These are phyloP conservation scores for Anarrhichthys ocellatus DNA, from an alignment of 2,113 vertebrate species.

Conservation along the genomic window DNA sequence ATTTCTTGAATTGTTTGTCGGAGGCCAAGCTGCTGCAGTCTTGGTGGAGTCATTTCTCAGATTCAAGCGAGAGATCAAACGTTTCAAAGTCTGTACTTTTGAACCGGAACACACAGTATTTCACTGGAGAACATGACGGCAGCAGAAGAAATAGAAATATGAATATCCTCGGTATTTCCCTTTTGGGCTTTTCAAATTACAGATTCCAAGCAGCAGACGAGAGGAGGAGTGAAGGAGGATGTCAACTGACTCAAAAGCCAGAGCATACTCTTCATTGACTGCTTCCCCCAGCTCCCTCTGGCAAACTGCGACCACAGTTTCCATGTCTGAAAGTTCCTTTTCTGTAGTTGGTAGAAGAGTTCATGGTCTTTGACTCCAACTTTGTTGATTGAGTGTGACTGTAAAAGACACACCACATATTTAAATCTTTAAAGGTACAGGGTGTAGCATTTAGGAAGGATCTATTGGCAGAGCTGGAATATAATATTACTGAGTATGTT, in stretches of 20 bases:
- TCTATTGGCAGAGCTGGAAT: background rate
- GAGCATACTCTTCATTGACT: conserved; percentile 68
- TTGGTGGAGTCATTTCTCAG: conserved; percentile 18
- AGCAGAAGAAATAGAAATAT: conserved; percentile 73
- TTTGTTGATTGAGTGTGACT: background rate
- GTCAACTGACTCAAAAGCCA: conserved; percentile 60
- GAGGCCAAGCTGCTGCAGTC: background rate
- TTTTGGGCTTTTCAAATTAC: conserved; percentile 79
- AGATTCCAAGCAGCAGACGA: conserved; percentile 72
- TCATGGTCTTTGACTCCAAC: background rate
- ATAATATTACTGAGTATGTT: background rate
- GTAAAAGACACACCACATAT: background rate
- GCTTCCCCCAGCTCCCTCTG: conserved; percentile 12
- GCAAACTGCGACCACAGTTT: conserved; percentile 61
- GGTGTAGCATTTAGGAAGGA: background rate
- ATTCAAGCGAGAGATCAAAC: conserved; percentile 53
- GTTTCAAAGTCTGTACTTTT: conserved; percentile 54
- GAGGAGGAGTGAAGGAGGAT: conserved; percentile 58
- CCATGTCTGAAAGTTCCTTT: conserved; percentile 61
- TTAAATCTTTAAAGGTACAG: background rate
- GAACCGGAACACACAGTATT: conserved; percentile 63
- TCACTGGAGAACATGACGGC: conserved; percentile 73
- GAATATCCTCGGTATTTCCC: conserved; percentile 79
- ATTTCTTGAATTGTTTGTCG: conserved; percentile 22
- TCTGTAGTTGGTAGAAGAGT: conserved; percentile 41